phyloP scores from a whole-genome alignment of 1,140 invertebrate genomes.

The Anastrepha ludens region DNA sequence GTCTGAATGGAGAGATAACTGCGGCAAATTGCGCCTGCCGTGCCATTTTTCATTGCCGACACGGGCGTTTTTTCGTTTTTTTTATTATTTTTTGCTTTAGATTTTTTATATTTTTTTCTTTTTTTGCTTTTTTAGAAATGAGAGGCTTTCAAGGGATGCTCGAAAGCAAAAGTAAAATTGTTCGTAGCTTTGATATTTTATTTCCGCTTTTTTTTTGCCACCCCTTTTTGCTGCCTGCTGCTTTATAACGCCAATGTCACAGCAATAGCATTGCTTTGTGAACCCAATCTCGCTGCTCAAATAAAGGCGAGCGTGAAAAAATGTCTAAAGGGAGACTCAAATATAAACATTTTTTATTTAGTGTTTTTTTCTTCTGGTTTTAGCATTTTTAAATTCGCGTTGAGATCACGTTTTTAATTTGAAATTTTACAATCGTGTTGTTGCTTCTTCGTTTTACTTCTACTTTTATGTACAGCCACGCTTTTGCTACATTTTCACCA shows the following conservation, averaged over 20 bases:
- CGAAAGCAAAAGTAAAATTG: background rate
- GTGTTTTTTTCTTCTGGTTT: background rate
- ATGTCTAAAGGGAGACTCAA: background rate
- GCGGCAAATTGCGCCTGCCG: constrained; percentile 43
- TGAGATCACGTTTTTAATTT: constrained; percentile 60
- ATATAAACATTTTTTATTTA: constrained; percentile 33
- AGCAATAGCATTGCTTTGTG: constrained; percentile 24
- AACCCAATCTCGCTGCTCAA: constrained; percentile 39
- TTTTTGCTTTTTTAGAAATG: too few relatives aligned
- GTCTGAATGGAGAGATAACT: constrained; percentile 54
- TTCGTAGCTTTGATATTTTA: background rate
- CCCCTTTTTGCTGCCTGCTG: background rate
- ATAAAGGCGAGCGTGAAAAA: constrained; percentile 30
- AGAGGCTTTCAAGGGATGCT: background rate
- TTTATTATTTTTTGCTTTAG: background rate
- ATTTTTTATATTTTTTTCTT: background rate
- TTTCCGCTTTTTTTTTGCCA: background rate
- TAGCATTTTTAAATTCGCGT: constrained; percentile 54
- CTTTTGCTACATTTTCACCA: background rate
- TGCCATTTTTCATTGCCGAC: constrained; percentile 44
- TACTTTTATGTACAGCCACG: background rate
- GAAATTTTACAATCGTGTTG: constrained; percentile 56
- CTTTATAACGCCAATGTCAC: constrained; percentile 43
- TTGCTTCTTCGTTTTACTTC: constrained; percentile 33
- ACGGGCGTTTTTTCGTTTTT: background rate